Percentiles rank a stretch among this genome's conserved stretches.
These are phyloP conservation scores for Kryptolebias marmoratus DNA, from an alignment of 2,113 vertebrate genomes.

Conservation along the genomic window DNA sequence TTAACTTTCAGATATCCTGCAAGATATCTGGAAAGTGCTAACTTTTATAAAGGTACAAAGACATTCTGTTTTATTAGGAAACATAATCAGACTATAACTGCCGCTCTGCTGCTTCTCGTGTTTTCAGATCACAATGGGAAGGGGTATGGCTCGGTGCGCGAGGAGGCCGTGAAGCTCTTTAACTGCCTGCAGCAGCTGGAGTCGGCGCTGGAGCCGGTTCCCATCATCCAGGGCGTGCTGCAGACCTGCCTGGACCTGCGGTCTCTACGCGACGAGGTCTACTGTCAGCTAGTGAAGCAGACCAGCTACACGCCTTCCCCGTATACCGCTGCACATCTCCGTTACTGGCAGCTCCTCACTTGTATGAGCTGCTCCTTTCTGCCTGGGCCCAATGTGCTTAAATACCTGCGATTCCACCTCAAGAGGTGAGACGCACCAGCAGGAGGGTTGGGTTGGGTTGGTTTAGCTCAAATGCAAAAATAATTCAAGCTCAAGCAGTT, in stretches of 20 bases:
- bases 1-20: no score
- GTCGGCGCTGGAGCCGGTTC: constrained; percentile 85
- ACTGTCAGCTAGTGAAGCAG: constrained; percentile 98
- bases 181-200: constrained; percentile 96
- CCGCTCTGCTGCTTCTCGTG: not conserved
- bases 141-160: constrained; percentile 88
- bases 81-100: not conserved
- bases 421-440: constrained; percentile 83
- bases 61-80: no score
- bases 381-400: constrained; percentile 86
- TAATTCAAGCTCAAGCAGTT: no score
- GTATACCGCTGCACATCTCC: constrained; percentile 83
- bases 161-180: constrained; percentile 95
- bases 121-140: constrained; percentile 78
- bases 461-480: no score
- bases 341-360: constrained; percentile 98
- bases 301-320: constrained; percentile 85
- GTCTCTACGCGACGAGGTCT: constrained; percentile 94
- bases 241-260: constrained; percentile 97
- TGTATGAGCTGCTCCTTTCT: constrained; percentile 98
- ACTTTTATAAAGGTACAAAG: no score
- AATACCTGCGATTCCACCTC: constrained; percentile 91
- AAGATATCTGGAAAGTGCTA: no score
- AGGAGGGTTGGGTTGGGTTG: not conserved
- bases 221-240: constrained; percentile 95